Conservation (phyloP, 2,113 vertebrate genomes). For the Zapus hudsonius region DNA sequence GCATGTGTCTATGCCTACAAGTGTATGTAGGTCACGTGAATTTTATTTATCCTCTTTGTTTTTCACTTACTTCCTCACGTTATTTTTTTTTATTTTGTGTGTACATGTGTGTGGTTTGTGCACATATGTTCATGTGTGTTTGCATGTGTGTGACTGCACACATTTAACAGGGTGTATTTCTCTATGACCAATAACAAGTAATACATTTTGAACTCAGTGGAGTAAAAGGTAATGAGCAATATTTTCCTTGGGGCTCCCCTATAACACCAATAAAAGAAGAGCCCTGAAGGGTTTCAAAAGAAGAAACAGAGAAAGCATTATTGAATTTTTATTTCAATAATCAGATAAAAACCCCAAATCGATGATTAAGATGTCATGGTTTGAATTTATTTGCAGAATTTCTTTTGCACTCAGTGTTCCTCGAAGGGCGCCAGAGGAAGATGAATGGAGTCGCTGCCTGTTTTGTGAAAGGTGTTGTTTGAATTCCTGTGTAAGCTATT, state of each 20-base stretch:
- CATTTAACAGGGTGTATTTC: neutral
- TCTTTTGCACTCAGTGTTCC: neutral
- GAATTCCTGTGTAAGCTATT: neutral
- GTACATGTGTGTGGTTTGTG: too few species aligned
- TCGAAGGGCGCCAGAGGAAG: neutral
- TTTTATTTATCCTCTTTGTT: too few species aligned
- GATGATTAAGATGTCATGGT: neutral
- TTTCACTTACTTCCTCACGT: too few species aligned
- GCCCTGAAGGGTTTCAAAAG: neutral
- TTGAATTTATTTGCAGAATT: neutral
- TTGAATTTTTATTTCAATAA: neutral
- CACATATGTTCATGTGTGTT: too few species aligned
- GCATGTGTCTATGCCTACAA: too few species aligned
- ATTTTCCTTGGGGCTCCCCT: neutral
- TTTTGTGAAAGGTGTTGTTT: neutral
- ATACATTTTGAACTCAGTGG: neutral
- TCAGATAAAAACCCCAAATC: neutral
- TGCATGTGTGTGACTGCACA: too few species aligned
- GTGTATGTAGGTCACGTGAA: too few species aligned
- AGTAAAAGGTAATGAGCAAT: neutral
- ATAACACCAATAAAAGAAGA: neutral
- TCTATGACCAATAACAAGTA: accelerated
- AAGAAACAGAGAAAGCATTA: neutral
- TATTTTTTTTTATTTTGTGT: neutral
- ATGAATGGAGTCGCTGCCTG: neutral